Percentiles rank a stretch among this genome's conserved stretches.
These are phyloP conservation scores for Halcyon smyrnensis DNA, from an alignment of 2,797 vertebrate species.

Conservation along the genomic window DNA sequence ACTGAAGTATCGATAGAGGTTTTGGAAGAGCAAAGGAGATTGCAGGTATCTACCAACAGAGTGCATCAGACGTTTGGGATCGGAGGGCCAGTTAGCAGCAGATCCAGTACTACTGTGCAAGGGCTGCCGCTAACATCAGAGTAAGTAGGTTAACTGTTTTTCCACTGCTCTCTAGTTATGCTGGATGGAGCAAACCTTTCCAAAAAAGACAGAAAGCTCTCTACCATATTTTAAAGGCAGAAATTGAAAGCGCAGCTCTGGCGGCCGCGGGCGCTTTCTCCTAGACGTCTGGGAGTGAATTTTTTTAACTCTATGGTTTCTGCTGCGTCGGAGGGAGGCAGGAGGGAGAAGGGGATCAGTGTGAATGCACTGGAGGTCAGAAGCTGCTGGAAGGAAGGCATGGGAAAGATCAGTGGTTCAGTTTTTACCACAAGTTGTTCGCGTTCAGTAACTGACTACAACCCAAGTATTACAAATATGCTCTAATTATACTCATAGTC, in stretches of 20 bases:
- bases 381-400: constrained; percentile 69
- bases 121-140: constrained; percentile 66
- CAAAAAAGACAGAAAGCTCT: constrained; percentile 47
- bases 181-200: constrained; percentile 59
- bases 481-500: constrained; percentile 79
- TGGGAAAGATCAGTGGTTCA: constrained; percentile 80
- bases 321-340: background rate
- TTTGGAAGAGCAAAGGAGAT: constrained; percentile 28
- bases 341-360: constrained; percentile 31
- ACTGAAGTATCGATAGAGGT: background rate
- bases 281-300: background rate
- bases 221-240: constrained; percentile 68
- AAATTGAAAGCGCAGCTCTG: constrained; percentile 51
- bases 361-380: constrained; percentile 66
- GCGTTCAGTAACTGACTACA: constrained; percentile 72
- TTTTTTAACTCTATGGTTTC: constrained; percentile 55
- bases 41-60: constrained; percentile 74
- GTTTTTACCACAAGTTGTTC: constrained; percentile 74
- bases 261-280: background rate
- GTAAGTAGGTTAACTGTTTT: constrained; percentile 82
- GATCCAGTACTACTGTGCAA: constrained; percentile 52
- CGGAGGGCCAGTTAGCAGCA: constrained; percentile 22
- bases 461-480: constrained; percentile 84
- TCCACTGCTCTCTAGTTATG: constrained; percentile 78
- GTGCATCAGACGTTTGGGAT: constrained; percentile 74